These are phyloP conservation scores for Drosophila picticornis DNA, from an alignment of 2,888 invertebrate species.

Conservation along the genomic window DNA sequence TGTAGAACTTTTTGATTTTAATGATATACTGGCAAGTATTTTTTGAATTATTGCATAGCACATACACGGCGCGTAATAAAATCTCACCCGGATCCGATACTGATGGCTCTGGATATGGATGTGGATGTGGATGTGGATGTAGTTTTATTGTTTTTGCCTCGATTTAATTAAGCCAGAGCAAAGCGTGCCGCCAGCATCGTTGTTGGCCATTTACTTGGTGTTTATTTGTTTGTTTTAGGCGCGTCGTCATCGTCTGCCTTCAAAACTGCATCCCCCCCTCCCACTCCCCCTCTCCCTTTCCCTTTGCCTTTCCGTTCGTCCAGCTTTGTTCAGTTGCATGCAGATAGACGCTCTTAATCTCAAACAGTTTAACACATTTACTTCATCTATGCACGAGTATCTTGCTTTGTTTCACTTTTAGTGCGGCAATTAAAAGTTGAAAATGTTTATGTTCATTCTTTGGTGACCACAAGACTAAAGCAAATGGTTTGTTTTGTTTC, in stretches of 20 bases:
- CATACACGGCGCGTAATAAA: constrained; percentile 63
- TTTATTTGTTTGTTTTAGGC: constrained; percentile 81
- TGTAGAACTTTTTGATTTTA: constrained; percentile 72
- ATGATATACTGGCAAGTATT: constrained; percentile 75
- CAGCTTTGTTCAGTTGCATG: constrained; percentile 30
- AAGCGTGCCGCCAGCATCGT: constrained; percentile 73
- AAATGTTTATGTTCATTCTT: constrained; percentile 73
- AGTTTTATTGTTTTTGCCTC: constrained; percentile 73
- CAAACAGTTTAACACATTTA: constrained; percentile 68
- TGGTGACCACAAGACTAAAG: constrained; percentile 71
- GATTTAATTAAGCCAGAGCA: constrained; percentile 76
- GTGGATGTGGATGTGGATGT: neutral
- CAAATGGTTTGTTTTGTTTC: constrained; percentile 44
- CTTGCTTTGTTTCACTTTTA: constrained; percentile 55
- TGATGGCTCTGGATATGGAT: neutral
- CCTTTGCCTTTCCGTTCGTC: constrained; percentile 9
- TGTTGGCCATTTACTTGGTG: constrained; percentile 72
- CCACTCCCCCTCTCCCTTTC: too few species aligned
- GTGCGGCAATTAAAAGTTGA: constrained; percentile 77
- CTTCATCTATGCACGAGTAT: constrained; percentile 16
- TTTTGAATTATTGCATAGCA: constrained; percentile 76
- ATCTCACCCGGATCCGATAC: constrained; percentile 50
- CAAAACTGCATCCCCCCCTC: constrained; percentile 18
- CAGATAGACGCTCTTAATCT: constrained; percentile 55
- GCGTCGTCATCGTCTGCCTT: constrained; percentile 63